Conservation (phyloP, 2,113 vertebrate genomes). For the Pygoscelis antarcticus region DNA sequence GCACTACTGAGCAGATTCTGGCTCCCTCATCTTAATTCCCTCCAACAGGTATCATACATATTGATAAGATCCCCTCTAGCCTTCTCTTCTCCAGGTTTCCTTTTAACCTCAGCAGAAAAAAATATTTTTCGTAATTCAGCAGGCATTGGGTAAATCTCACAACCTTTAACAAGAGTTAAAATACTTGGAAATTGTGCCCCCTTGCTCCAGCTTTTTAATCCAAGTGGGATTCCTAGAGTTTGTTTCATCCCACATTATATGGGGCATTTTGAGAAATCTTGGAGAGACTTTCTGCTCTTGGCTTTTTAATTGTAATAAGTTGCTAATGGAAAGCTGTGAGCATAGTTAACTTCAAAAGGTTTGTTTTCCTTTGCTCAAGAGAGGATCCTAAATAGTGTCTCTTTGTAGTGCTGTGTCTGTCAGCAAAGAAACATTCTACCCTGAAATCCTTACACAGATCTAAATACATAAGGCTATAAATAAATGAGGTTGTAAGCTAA, state of each 20-base stretch:
- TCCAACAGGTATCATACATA: neutral
- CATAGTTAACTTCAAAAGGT: neutral
- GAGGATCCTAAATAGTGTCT: neutral
- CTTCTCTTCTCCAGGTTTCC: neutral
- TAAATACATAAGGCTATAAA: neutral
- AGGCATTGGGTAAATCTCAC: neutral
- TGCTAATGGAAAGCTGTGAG: neutral
- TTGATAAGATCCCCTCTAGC: neutral
- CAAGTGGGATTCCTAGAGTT: neutral
- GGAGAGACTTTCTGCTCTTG: neutral
- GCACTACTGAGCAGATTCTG: neutral
- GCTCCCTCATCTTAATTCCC: neutral
- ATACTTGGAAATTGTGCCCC: neutral
- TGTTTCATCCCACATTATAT: neutral
- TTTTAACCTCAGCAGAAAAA: neutral
- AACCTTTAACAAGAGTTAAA: neutral
- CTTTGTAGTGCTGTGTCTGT: neutral
- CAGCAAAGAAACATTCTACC: neutral
- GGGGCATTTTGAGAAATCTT: neutral
- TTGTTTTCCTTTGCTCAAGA: neutral
- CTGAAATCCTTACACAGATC: neutral
- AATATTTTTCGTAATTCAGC: neutral
- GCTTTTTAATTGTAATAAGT: neutral
- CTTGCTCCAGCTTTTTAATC: neutral
- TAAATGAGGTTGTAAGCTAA: neutral